Evolutionary conservation across 2,113 vertebrate genomes (phyloP).

Genomic region (Tyrannus savana): DNA sequence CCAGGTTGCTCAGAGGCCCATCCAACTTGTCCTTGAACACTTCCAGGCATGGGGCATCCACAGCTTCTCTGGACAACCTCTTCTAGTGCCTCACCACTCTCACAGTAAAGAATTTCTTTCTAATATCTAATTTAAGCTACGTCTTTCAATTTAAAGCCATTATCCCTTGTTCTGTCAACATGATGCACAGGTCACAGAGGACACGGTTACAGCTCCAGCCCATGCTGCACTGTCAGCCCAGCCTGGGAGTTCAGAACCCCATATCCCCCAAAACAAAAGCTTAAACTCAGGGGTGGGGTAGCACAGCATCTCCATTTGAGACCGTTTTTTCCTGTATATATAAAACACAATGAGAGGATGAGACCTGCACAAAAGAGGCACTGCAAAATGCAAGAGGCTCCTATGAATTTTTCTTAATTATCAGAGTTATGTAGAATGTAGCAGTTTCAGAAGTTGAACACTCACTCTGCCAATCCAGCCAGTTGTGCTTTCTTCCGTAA

Average conservation of each 20-base stretch:
- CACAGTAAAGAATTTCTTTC: background rate
- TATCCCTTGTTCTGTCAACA: background rate
- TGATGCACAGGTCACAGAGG: background rate
- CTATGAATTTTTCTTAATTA: background rate
- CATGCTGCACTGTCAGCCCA: background rate
- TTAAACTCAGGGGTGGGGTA: accelerated
- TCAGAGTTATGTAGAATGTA: background rate
- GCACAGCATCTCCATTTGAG: background rate
- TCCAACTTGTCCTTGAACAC: background rate
- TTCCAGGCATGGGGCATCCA: background rate
- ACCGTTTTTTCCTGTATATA: background rate
- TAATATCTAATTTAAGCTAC: background rate
- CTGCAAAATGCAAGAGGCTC: background rate
- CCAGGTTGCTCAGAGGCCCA: background rate
- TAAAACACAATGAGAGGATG: background rate
- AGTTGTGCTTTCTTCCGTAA: constrained; percentile 80
- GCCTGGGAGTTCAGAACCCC: background rate
- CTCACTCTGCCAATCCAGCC: constrained; percentile 97
- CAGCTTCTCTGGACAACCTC: background rate
- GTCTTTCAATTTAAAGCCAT: background rate
- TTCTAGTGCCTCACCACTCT: background rate
- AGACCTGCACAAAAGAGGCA: background rate
- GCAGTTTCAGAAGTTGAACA: constrained; percentile 40
- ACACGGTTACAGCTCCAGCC: background rate
- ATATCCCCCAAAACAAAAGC: background rate